Percentiles rank a stretch among this genome's conserved stretches.
Conservation (phyloP, 2,797 vertebrate genomes). For the Propithecus perrieri region DNA sequence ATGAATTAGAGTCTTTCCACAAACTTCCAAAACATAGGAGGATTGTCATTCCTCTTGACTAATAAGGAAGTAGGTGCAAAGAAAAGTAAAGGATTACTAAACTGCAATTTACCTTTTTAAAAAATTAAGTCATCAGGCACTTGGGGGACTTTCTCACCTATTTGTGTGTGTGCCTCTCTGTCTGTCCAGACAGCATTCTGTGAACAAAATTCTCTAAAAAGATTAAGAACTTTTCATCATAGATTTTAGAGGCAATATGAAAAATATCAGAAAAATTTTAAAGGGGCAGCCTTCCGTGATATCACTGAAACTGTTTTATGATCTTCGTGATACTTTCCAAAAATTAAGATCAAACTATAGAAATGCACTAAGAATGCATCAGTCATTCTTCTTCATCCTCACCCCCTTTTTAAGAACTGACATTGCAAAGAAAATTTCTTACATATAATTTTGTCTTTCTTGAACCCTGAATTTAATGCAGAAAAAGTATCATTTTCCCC, state of each 20-base stretch:
- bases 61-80: neutral
- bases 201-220: neutral
- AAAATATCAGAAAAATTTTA: neutral
- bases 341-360: neutral
- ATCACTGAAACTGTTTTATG: neutral
- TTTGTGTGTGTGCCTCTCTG: neutral
- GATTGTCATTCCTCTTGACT: neutral
- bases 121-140: neutral
- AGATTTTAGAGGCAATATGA: neutral
- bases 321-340: neutral
- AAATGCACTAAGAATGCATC: neutral
- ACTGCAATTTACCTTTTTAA: neutral
- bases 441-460: neutral
- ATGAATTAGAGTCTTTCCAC: neutral
- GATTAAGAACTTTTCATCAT: neutral
- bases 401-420: neutral
- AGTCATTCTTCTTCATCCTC: neutral
- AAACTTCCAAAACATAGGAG: slow-evolving; percentile 26
- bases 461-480: neutral
- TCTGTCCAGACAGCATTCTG: neutral
- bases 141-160: neutral
- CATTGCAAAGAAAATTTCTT: neutral
- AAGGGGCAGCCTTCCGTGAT: neutral
- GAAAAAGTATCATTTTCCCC: neutral
- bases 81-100: neutral